Evolutionary conservation across 2,797 vertebrate genomes (phyloP), one percentile per base, ranked within the genome.

Genomic region (Uromys caudimaculatus): DNA sequence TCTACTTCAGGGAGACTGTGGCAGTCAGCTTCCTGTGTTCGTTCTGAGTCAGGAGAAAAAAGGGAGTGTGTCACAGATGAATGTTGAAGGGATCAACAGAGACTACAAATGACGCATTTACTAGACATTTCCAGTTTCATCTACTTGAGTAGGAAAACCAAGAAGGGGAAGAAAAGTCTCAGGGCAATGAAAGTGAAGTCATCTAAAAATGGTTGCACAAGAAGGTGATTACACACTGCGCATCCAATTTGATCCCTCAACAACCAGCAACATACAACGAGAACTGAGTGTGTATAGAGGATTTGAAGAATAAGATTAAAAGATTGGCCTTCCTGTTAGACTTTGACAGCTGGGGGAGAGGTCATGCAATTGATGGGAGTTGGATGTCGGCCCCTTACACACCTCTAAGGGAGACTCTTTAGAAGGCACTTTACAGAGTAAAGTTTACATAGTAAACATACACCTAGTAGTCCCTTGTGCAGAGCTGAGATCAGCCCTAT

Each of bases 91-190:
- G 76, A 90, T 86, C 90, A 79, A 79, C 93, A 60, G 81, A 88
- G 47, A 83, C 41, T 35, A 87, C 60, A 89, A 93, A 90, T 62
- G 56, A 60, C 47, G 41, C 89, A 81, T 64, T 86, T 29, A 76
- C 52, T 69, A 88, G 77, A 41, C 8, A 62, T 52, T 90, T 79
- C 35, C 23, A 58, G 79, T 94, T 94, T 90, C 89, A 93, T 85
- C 78, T 94, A 71, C 38, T 50, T 50, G 19, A 69, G 44, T 23
- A 86, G 56, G 79, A 89, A 86, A 92, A 85, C 1, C 64, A 94
- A 86, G 92, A 87, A 0, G 12, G 60, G 7, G 38, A 89, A 85
- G 92, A 75, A 5, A 75, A 79, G 19, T 81, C 14, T 73, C 62
- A 84, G 47, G 60, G 38, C 24, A 83, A 50, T 76, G 81, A 81